Percentiles rank a stretch among this genome's conserved stretches.
These are phyloP conservation scores for Luscinia megarhynchos DNA, from an alignment of 2,797 vertebrate species.

Conservation along the genomic window DNA sequence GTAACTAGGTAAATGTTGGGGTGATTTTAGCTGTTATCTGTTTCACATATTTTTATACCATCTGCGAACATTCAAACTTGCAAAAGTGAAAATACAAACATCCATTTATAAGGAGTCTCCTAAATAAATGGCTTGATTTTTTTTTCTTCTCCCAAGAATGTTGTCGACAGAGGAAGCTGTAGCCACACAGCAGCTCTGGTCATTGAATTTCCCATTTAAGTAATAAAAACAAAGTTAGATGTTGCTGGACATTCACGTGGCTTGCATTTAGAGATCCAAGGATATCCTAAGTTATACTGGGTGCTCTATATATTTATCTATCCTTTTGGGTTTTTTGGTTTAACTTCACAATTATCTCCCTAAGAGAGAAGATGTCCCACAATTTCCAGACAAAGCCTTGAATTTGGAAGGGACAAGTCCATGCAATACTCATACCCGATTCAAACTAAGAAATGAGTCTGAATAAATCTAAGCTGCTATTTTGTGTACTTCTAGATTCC, in stretches of 20 bases:
- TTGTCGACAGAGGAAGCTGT: neutral
- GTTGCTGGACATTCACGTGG: neutral
- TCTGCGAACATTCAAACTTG: neutral
- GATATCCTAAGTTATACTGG: neutral
- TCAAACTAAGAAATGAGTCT: neutral
- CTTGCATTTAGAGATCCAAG: neutral
- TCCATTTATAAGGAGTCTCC: neutral
- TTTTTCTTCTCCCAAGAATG: neutral
- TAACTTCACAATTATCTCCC: neutral
- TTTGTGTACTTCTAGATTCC: neutral
- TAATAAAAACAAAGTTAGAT: neutral
- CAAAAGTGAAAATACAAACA: neutral
- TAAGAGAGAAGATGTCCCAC: neutral
- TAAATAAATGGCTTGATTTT: neutral
- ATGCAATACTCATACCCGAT: neutral
- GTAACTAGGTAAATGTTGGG: neutral
- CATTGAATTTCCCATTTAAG: neutral
- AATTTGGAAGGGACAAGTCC: neutral
- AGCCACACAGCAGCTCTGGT: neutral
- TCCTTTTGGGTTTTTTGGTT: neutral
- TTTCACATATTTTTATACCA: neutral
- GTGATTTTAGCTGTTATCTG: neutral
- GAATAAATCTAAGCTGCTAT: neutral
- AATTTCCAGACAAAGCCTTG: neutral
- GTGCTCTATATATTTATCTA: neutral